These are phyloP conservation scores for Melanotaenia trifasciata DNA, from an alignment of 2,797 vertebrate genomes.

Conservation along the genomic window DNA sequence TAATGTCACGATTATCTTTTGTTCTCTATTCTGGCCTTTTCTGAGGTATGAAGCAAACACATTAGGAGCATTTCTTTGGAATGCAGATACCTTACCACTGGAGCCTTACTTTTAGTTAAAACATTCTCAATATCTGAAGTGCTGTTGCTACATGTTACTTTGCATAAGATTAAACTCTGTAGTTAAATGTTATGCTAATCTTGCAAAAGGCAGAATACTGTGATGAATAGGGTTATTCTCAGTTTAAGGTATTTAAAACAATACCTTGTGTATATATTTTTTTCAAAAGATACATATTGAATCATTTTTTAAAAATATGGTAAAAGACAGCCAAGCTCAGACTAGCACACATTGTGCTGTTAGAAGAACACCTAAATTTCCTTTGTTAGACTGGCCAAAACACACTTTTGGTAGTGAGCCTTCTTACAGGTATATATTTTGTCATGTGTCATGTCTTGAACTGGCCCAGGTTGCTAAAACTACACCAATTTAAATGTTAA, in stretches of 20 bases:
- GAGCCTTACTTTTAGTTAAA: not conserved
- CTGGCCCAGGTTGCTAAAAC: too few relatives aligned
- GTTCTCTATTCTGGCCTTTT: constrained; percentile 10
- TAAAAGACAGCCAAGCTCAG: too few relatives aligned
- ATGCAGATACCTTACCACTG: not conserved
- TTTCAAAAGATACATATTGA: too few relatives aligned
- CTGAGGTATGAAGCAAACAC: not conserved
- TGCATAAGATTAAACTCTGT: not conserved
- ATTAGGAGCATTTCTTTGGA: constrained; percentile 1
- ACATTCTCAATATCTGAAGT: not conserved
- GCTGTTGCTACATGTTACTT: not conserved
- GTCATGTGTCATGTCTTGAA: too few relatives aligned
- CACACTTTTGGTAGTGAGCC: too few relatives aligned
- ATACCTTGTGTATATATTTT: too few relatives aligned
- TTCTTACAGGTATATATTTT: too few relatives aligned
- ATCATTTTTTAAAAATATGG: too few relatives aligned
- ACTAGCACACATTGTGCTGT: too few relatives aligned
- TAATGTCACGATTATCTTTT: constrained; percentile 34
- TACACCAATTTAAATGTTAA: too few relatives aligned
- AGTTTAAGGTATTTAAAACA: not conserved
- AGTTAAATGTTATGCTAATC: not conserved
- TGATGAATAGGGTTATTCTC: not conserved
- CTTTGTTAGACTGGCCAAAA: too few relatives aligned
- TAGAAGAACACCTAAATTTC: too few relatives aligned
- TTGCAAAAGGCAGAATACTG: not conserved